Evolutionary conservation across 2,888 invertebrate species (phyloP), one percentile per base, ranked within the genome.

Genomic region (Luffia ferchaultella): DNA sequence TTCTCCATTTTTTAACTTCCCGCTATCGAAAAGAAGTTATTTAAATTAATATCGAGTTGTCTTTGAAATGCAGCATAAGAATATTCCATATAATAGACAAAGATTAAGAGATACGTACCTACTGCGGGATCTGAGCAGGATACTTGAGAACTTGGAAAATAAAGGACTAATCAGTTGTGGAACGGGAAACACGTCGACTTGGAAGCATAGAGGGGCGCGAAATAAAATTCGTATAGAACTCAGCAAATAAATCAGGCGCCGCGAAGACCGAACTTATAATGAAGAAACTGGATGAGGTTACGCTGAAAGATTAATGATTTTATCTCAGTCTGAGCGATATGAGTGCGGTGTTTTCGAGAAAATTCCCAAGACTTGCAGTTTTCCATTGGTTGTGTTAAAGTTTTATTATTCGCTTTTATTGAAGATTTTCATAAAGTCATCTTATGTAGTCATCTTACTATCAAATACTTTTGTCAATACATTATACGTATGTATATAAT

Each of bases 181-280:
- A 30, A 30, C 3, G 30, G 30, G 30, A 30, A 30, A 30, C 30
- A 7, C n/a, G 3, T 30, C 30, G 30, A 7, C 30, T 30, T 30
- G 3, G 12, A 30, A 30, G 12, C 3, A 30, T 7, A n/a, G n/a
- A n/a, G n/a, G 30, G 12, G 1, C 19, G 49, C 45, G 45, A 52
- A 56, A 61, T 59, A 58, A 62, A 60, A 63, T 58, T 58, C 51
- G 42, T 19, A 48, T 58, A 59, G 15, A 61, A 58, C 57, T 60
- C 57, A 48, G 52, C 55, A 57, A 62, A 65, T 65, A 64, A 65
- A 65, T 65, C 63, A 65, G 59, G 48, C 15, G 48, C 50, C 50
- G 45, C 56, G 58, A 63, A 55, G 42, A 43, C 49, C 49, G 20
- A 20, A 48, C 43, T 57, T 57, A 56, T 59, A 58, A 59, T 60